These are phyloP conservation scores for Psix sp. DNA, from an alignment of 1,140 invertebrate species.

Conservation along the genomic window DNA sequence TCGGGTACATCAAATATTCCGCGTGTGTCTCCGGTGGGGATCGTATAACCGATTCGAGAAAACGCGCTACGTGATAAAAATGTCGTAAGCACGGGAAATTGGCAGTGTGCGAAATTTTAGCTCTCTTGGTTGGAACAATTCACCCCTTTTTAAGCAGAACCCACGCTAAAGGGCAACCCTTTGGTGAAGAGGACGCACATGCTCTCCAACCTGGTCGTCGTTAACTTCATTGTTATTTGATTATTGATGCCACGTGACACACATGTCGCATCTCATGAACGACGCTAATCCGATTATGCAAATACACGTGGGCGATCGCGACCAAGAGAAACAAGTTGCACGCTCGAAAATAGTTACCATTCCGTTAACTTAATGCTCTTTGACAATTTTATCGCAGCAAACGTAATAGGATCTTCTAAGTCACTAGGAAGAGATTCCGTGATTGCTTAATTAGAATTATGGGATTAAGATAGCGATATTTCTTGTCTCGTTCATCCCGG, in stretches of 20 bases:
- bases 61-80: conserved; percentile 35
- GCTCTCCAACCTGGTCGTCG: conserved; percentile 32
- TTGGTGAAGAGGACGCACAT: conserved; percentile 53
- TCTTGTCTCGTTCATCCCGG: too few species aligned
- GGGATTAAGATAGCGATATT: too few species aligned
- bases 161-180: conserved; percentile 60
- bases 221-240: conserved; percentile 62
- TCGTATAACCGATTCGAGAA: conserved; percentile 26
- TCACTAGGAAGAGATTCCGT: too few species aligned
- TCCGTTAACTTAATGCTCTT: too few species aligned
- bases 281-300: conserved; percentile 42
- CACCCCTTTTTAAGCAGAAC: conserved; percentile 45
- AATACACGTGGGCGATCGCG: conserved; percentile 15
- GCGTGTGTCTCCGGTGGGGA: conserved; percentile 5
- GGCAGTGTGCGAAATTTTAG: too few species aligned
- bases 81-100: too few species aligned
- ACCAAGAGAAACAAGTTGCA: conserved; percentile 18
- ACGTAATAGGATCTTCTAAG: too few species aligned
- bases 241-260: conserved; percentile 36
- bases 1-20: conserved; percentile 23
- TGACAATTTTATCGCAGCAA: too few species aligned
- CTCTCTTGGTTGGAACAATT: not conserved
- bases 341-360: not conserved
- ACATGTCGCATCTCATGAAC: conserved; percentile 53
- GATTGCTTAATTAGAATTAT: too few species aligned